A percentile compares a stretch with the other conserved stretches of the same genome.
Evolutionary conservation across 2,113 vertebrate genomes (phyloP).

Genomic region (Xiphophorus hellerii): DNA sequence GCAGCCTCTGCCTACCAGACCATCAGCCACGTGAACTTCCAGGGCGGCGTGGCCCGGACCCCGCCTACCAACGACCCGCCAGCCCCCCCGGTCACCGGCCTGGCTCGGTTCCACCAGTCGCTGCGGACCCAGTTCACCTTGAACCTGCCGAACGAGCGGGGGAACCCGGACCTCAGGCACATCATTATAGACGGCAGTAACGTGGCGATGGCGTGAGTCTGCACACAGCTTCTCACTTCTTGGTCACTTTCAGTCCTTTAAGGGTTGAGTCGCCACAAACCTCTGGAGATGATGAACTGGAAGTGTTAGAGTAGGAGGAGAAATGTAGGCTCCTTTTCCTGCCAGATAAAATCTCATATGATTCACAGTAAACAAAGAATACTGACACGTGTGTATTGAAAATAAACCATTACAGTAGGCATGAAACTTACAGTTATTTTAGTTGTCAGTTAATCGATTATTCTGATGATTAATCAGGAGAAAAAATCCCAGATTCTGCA

Average conservation of each 20-base stretch:
- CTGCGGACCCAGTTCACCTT: constrained; percentile 88
- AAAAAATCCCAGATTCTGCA: no score
- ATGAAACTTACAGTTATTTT: no score
- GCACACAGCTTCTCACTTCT: background rate
- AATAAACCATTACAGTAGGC: no score
- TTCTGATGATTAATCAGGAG: no score
- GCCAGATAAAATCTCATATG: background rate
- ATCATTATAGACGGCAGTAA: constrained; percentile 98
- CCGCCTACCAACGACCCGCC: constrained; percentile 55
- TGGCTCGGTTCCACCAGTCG: constrained; percentile 90
- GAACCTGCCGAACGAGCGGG: constrained; percentile 90
- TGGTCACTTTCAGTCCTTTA: no score
- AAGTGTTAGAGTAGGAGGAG: background rate
- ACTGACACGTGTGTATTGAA: background rate
- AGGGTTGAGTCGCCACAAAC: no score
- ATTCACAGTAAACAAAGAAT: background rate
- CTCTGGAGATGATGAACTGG: background rate
- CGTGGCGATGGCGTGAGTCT: constrained; percentile 95
- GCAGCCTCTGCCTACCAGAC: constrained; percentile 72
- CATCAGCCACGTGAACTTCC: constrained; percentile 61
- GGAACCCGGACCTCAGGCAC: constrained; percentile 84
- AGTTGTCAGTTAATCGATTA: no score
- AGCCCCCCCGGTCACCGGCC: constrained; percentile 85
- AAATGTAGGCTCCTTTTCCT: background rate
- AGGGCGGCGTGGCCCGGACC: constrained; percentile 24